A percentile compares a stretch with the other conserved stretches of the same genome.
Conservation (phyloP, 2,797 vertebrate species). For the Danio kyathit region DNA sequence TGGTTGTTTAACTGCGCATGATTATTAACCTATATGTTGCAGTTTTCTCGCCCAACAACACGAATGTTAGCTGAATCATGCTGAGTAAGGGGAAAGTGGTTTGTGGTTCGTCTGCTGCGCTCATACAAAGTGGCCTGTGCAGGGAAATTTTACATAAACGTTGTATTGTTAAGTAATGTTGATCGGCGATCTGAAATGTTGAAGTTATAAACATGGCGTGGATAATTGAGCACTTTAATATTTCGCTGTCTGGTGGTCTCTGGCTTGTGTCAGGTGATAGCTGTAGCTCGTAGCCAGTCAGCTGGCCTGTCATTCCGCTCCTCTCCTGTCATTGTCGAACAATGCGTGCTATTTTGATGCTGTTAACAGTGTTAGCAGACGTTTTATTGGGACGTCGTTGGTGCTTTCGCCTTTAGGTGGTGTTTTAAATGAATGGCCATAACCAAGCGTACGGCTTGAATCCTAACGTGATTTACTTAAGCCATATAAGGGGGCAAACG, state of each 20-base stretch:
- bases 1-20: not conserved
- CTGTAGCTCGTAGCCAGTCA: constrained; percentile 36
- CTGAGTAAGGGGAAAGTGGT: constrained; percentile 27
- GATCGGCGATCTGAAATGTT: too few relatives aligned
- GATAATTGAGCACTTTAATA: not conserved
- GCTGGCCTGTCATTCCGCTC: constrained; percentile 7
- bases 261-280: constrained; percentile 33
- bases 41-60: not conserved
- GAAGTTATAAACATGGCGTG: not conserved
- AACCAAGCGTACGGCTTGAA: not conserved
- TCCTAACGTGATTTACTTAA: constrained; percentile 14
- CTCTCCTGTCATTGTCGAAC: constrained; percentile 31
- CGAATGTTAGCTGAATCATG: constrained; percentile 22
- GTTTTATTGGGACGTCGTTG: too few relatives aligned
- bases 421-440: not conserved
- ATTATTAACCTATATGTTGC: not conserved
- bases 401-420: not conserved
- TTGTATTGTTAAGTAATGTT: not conserved
- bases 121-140: not conserved
- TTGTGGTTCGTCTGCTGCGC: not conserved
- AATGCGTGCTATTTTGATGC: not conserved
- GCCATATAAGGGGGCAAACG: constrained; percentile 21
- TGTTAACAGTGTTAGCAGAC: not conserved
- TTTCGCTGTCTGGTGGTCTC: not conserved
- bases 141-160: not conserved